phyloP scores from a whole-genome alignment of 2,888 invertebrate genomes.

The Apodemia hepburni region DNA sequence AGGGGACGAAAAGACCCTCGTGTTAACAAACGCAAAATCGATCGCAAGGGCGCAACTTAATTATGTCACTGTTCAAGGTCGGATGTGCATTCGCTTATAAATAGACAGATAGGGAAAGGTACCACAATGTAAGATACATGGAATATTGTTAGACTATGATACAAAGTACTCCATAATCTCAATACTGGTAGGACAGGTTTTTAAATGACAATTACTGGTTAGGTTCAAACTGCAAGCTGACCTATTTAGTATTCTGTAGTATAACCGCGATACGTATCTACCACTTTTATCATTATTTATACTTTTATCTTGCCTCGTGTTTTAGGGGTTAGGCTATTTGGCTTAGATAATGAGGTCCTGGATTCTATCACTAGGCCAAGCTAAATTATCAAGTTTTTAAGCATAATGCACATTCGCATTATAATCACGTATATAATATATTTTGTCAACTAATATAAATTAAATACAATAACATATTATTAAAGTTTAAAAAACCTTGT shows the following conservation, averaged over 20 bases:
- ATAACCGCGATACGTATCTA: not conserved
- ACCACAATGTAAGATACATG: not conserved
- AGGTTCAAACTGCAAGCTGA: not conserved
- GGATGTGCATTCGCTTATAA: conserved; percentile 32
- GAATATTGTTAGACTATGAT: not conserved
- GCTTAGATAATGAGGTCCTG: no score
- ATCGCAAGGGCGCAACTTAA: conserved; percentile 59
- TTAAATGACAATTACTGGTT: not conserved
- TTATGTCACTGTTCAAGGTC: conserved; percentile 71
- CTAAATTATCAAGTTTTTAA: no score
- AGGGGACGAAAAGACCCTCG: conserved; percentile 50
- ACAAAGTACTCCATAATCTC: not conserved
- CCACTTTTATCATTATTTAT: no score
- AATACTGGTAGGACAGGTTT: conserved; percentile 2
- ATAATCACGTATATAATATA: no score
- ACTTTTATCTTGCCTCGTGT: no score
- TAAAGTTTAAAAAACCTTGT: no score
- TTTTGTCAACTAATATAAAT: no score
- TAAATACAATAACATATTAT: no score
- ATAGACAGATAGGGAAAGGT: conserved; percentile 3
- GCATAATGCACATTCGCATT: no score
- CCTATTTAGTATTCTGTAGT: not conserved
- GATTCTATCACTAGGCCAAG: no score
- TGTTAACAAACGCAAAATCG: conserved; percentile 57
- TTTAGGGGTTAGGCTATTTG: no score